Evolutionary conservation across 2,888 invertebrate genomes (phyloP).

Genomic region (Trissolcus brochymenae): DNA sequence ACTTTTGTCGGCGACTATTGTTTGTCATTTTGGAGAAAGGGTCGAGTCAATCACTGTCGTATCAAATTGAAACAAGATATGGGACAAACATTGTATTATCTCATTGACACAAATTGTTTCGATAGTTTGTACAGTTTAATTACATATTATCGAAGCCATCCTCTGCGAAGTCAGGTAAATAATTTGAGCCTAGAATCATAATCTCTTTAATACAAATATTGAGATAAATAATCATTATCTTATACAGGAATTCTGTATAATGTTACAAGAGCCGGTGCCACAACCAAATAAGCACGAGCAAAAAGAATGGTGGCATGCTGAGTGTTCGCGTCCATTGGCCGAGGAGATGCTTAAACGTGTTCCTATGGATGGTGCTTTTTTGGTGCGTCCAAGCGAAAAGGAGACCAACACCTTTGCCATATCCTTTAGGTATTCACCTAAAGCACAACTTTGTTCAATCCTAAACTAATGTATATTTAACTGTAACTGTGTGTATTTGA

Average conservation of each 20-base stretch:
- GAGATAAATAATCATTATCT: too few species aligned
- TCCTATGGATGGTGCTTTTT: conserved; percentile 93
- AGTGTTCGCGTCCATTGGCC: conserved; percentile 87
- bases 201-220: conserved; percentile 5
- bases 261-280: conserved; percentile 92
- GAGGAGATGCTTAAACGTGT: conserved; percentile 92
- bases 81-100: conserved; percentile 91
- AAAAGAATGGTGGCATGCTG: conserved; percentile 94
- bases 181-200: not conserved
- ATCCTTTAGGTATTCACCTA: conserved; percentile 86
- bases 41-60: conserved; percentile 93
- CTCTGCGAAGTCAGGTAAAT: conserved; percentile 86
- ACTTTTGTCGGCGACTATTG: conserved; percentile 98
- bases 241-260: conserved; percentile 88
- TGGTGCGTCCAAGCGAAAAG: conserved; percentile 93
- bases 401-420: conserved; percentile 92
- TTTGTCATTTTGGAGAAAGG: conserved; percentile 94
- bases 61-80: conserved; percentile 93
- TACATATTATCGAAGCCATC: conserved; percentile 91
- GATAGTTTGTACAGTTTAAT: conserved; percentile 95
- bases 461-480: too few species aligned
- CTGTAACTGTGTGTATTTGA: too few species aligned
- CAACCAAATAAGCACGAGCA: conserved; percentile 96
- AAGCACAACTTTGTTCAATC: too few species aligned
- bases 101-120: conserved; percentile 91